A percentile compares a stretch with the other conserved stretches of the same genome.
Conservation (phyloP, 2,797 vertebrate species). For the Chelonia mydas region DNA sequence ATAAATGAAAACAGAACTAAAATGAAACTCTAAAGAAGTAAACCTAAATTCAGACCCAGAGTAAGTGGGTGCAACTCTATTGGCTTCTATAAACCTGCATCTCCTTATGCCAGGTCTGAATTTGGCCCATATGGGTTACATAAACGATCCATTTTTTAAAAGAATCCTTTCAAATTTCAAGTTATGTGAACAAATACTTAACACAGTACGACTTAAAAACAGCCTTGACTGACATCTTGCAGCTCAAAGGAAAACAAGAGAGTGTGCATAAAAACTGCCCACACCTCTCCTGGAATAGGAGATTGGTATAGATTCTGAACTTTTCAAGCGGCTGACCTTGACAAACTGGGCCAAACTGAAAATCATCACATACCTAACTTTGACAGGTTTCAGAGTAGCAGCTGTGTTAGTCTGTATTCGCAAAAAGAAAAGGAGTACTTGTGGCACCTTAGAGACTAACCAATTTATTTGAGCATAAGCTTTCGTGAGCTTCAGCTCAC, state of each 20-base stretch:
- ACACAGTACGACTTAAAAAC: slow-evolving; percentile 37
- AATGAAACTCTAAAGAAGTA: not conserved
- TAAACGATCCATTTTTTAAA: slow-evolving; percentile 27
- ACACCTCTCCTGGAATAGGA: not conserved
- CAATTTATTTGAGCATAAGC: no score
- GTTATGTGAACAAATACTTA: not conserved
- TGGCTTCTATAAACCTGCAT: slow-evolving; percentile 12
- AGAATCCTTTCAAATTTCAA: slow-evolving; percentile 28
- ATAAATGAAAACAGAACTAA: not conserved
- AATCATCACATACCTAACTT: accelerated
- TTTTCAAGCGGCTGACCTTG: not conserved
- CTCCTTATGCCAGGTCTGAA: not conserved
- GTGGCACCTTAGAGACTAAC: no score
- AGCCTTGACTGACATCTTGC: slow-evolving; percentile 7
- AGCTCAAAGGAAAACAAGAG: not conserved
- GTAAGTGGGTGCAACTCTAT: not conserved
- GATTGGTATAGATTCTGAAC: not conserved
- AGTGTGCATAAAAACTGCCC: accelerated
- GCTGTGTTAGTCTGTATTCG: no score
- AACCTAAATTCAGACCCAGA: slow-evolving; percentile 21
- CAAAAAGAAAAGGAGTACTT: no score
- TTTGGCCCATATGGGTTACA: slow-evolving; percentile 4
- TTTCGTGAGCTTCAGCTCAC: no score
- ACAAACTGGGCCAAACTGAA: slow-evolving; percentile 11
- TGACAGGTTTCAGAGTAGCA: no score